phyloP scores from a whole-genome alignment of 2,113 vertebrate genomes.

The Suncus etruscus region DNA sequence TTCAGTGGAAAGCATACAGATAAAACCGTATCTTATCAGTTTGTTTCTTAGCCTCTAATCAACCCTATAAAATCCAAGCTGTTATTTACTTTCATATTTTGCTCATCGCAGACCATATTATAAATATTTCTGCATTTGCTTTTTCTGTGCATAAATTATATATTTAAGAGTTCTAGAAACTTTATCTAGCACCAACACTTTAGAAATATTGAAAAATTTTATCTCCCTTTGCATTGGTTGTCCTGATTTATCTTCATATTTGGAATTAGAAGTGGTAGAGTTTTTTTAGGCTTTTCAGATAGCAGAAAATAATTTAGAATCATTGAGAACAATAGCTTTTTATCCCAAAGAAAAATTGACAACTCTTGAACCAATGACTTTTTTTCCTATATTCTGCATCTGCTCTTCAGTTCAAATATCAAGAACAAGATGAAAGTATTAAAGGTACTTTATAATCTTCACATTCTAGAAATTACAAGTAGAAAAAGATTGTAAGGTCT shows the following conservation, averaged over 20 bases:
- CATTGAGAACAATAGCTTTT: conserved; percentile 30
- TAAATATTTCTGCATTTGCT: conserved; percentile 2
- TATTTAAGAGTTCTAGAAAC: conserved; percentile 27
- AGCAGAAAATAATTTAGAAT: conserved; percentile 17
- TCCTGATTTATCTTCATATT: neutral
- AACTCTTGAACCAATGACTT: neutral
- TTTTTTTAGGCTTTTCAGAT: neutral
- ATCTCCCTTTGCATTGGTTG: conserved; percentile 20
- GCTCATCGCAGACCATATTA: conserved; percentile 5
- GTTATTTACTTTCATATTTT: neutral
- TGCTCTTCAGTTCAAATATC: neutral
- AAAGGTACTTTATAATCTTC: neutral
- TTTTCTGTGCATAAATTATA: neutral
- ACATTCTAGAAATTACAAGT: neutral
- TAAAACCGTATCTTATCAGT: neutral
- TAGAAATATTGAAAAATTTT: neutral
- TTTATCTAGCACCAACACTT: neutral
- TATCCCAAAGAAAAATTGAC: conserved; percentile 22
- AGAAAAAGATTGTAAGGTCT: neutral
- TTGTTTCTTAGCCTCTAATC: neutral
- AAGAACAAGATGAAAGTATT: neutral
- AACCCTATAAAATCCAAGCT: neutral
- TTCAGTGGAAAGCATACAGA: neutral
- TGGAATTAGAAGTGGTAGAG: neutral
- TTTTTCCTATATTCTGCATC: neutral